Percentiles rank a stretch among this genome's conserved stretches.
Evolutionary conservation across 1,140 invertebrate genomes (phyloP).

Genomic region (Pectinophora gossypiella): DNA sequence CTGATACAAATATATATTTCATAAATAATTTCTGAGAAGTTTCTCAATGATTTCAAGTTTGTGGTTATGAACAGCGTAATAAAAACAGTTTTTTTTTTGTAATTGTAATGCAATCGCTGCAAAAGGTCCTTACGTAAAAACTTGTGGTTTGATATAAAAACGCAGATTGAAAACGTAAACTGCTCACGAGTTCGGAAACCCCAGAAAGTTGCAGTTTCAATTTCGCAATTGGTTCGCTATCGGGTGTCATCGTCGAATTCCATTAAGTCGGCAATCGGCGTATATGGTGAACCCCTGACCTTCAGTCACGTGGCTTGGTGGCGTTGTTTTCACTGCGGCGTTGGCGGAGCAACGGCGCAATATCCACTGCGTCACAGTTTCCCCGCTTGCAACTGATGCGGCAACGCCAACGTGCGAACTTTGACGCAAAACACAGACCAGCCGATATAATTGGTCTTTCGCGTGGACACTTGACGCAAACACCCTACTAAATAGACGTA

Average conservation of each 20-base stretch:
- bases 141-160: no score
- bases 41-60: no score
- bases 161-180: background rate
- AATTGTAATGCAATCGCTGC: no score
- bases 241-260: background rate
- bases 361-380: slow-evolving; percentile 34
- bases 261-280: no score
- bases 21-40: no score
- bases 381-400: slow-evolving; percentile 20
- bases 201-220: background rate
- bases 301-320: slow-evolving; percentile 47
- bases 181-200: background rate
- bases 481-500: no score
- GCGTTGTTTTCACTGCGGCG: slow-evolving; percentile 42
- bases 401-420: slow-evolving; percentile 17
- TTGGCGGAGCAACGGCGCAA: slow-evolving; percentile 20
- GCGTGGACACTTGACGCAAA: background rate
- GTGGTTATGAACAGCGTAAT: no score
- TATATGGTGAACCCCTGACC: slow-evolving; percentile 24
- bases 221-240: background rate
- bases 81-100: no score
- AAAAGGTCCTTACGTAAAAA: no score
- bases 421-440: background rate
- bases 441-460: background rate
- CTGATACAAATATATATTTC: no score